Percentiles rank a stretch among this genome's conserved stretches.
These are phyloP conservation scores for Drosophila pseudotakahashii DNA, from an alignment of 2,888 invertebrate genomes.

Conservation along the genomic window DNA sequence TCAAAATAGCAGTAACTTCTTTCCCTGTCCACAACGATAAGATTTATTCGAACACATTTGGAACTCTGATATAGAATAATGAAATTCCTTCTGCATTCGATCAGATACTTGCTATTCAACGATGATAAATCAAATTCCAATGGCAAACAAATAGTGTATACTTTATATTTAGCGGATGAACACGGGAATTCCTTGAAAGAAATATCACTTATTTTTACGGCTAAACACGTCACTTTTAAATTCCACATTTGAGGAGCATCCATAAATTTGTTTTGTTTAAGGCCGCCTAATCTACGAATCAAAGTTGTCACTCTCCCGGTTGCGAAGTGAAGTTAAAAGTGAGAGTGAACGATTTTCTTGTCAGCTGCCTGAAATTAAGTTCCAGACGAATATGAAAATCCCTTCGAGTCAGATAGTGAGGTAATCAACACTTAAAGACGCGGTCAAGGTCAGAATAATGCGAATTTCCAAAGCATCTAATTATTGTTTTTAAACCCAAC, in stretches of 20 bases:
- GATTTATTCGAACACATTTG: conserved; percentile 10
- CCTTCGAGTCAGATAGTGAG: conserved; percentile 23
- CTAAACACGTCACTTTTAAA: conserved; percentile 9
- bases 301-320: conserved; percentile 45
- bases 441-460: conserved; percentile 21
- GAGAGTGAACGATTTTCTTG: conserved; percentile 69
- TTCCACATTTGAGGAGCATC: conserved; percentile 12
- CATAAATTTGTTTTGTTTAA: conserved; percentile 31
- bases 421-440: conserved; percentile 17
- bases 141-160: conserved; percentile 12
- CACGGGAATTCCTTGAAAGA: conserved; percentile 22
- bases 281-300: conserved; percentile 29
- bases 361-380: conserved; percentile 35
- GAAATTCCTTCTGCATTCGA: conserved; percentile 31
- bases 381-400: conserved; percentile 21
- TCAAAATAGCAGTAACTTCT: conserved; percentile 7
- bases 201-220: conserved; percentile 26
- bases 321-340: conserved; percentile 62
- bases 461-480: neutral
- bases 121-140: conserved; percentile 24
- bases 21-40: conserved; percentile 15
- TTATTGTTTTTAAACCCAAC: neutral
- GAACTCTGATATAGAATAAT: conserved; percentile 10
- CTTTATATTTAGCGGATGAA: conserved; percentile 33
- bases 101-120: conserved; percentile 26